A percentile compares a stretch with the other conserved stretches of the same genome.
These are phyloP conservation scores for Tupiocoris notatus DNA, from an alignment of 2,888 invertebrate genomes.

Conservation along the genomic window DNA sequence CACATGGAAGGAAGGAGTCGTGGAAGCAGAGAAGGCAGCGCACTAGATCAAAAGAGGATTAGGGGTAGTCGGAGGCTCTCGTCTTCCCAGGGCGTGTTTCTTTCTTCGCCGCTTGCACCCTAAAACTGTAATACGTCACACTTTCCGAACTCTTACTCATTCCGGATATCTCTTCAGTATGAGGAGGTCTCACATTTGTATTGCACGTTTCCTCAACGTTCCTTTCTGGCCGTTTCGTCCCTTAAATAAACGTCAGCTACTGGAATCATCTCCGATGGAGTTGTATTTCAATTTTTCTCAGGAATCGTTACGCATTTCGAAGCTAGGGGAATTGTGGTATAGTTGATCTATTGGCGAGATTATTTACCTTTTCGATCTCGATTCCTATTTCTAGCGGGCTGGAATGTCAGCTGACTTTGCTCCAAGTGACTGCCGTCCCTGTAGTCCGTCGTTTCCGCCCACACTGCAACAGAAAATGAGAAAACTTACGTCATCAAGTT, in stretches of 20 bases:
- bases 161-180: background rate
- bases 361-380: constrained; percentile 55
- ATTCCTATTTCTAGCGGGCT: constrained; percentile 54
- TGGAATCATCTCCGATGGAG: too few species aligned
- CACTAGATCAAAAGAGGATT: constrained; percentile 7
- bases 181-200: background rate
- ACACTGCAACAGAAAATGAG: constrained; percentile 64
- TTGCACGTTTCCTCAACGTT: background rate
- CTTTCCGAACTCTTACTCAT: background rate
- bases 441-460: constrained; percentile 84
- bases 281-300: too few species aligned
- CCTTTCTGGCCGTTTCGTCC: too few species aligned
- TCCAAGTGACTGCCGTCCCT: constrained; percentile 77
- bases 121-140: background rate
- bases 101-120: background rate
- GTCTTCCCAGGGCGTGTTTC: background rate
- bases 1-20: too few species aligned
- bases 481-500: background rate
- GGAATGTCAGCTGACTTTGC: constrained; percentile 62
- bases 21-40: background rate
- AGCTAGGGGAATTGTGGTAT: too few species aligned
- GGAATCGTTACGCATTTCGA: too few species aligned
- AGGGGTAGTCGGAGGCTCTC: background rate
- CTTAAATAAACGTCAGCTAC: too few species aligned
- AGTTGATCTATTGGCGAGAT: too few species aligned